Evolutionary conservation across 2,888 invertebrate genomes (phyloP), one percentile per base, ranked within the genome.

Genomic region (Nomada fucata): DNA sequence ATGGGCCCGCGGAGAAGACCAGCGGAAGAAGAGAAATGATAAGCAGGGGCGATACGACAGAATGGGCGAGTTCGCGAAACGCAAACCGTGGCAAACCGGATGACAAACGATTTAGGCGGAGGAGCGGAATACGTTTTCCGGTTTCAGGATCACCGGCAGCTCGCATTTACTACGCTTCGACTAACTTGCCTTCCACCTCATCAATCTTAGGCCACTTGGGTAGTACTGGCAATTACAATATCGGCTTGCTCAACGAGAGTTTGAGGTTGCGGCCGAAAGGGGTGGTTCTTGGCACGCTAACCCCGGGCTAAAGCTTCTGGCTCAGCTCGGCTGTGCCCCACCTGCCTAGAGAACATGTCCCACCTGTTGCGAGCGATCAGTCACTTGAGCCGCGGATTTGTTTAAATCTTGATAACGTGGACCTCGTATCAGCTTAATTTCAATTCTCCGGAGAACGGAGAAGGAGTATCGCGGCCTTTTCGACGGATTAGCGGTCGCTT

Each of bases 211-310:
- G 90, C 91, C 90, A 91, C 92, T 92, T 91, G 90, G 91, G 88
- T 91, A 90, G 91, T 91, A 90, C 90, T 91, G 90, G 91, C 92
- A 93, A 93, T 93, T 93, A 92, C 92, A 93, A 92, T 93, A 93
- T 93, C 93, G 93, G 92, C 91, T 92, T 91, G 92, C 91, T 91
- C 90, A 86, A 91, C 91, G 90, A 90, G 89, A 92, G 92, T 92
- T 92, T 91, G 91, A 92, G 92, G 91, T 91, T 90, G 90, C 89
- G 89, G 89, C 89, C 88, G 85, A 90, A 90, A 90, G 90, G 89
- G 91, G 91, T 86, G 89, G 89, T 90, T 92, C 91, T 91, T 91
- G 90, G 91, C 91, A 91, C 92, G 92, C 91, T 91, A 91, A 89
- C 89, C 88, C 90, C 77, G 70, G 84, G 57, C 84, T 86, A 82